Evolutionary conservation across 2,797 vertebrate species (phyloP).

Genomic region (Semaprochilodus insignis): DNA sequence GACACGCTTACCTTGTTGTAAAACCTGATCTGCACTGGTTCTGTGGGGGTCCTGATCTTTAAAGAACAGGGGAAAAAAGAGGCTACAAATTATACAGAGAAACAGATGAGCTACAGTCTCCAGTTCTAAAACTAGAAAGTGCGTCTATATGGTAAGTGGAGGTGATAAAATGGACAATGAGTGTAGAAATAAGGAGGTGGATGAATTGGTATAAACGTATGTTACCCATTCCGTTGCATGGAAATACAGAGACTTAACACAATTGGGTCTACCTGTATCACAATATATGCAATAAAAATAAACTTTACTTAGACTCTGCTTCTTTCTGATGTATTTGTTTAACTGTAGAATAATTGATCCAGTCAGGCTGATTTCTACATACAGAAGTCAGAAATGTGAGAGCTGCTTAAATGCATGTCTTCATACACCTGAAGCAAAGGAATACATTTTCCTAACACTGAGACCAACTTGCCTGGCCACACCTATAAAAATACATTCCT

Average conservation of each 20-base stretch:
- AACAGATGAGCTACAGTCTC: too few species aligned
- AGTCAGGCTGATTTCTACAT: background rate
- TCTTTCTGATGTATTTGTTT: constrained; percentile 4
- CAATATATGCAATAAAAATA: background rate
- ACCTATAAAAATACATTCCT: background rate
- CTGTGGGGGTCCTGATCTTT: too few species aligned
- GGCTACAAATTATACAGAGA: too few species aligned
- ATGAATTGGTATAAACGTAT: background rate
- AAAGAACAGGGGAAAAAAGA: too few species aligned
- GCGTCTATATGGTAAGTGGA: too few species aligned
- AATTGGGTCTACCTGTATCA: background rate
- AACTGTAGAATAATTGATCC: background rate
- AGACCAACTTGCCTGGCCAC: background rate
- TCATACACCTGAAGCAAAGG: background rate
- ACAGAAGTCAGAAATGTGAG: background rate
- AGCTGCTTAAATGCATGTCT: background rate
- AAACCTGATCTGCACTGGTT: too few species aligned
- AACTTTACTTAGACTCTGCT: background rate
- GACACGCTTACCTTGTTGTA: too few species aligned
- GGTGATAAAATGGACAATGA: too few species aligned
- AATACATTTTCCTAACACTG: too few species aligned
- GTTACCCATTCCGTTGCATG: background rate
- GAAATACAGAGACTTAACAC: background rate
- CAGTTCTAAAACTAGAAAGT: too few species aligned
- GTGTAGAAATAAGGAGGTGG: too few species aligned